A percentile compares a stretch with the other conserved stretches of the same genome.
These are phyloP conservation scores for Bombus soroeensis DNA, from an alignment of 1,140 invertebrate species.

Conservation along the genomic window DNA sequence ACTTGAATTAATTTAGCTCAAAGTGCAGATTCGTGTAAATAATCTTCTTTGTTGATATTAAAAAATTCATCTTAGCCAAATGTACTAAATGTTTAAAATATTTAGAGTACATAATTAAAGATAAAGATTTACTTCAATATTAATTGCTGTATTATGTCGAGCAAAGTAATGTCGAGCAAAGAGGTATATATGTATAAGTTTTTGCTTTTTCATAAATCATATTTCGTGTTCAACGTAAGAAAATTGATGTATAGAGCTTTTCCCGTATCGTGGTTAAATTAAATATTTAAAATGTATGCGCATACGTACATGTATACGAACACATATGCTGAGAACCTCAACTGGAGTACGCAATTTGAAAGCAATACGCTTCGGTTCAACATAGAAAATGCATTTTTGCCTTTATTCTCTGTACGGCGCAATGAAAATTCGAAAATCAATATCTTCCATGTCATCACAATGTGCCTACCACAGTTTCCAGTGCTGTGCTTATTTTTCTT, in stretches of 20 bases:
- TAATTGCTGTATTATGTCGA: not conserved
- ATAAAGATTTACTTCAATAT: not conserved
- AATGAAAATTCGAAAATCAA: conserved; percentile 70
- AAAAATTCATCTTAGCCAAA: not conserved
- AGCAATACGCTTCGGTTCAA: conserved; percentile 32
- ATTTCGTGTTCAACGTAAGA: not conserved
- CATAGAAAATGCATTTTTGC: conserved; percentile 47
- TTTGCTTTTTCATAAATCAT: not conserved
- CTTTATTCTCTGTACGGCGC: conserved; percentile 43
- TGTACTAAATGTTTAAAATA: not conserved
- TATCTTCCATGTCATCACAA: conserved; percentile 58
- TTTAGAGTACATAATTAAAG: not conserved
- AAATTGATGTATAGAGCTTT: not conserved
- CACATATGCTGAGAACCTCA: not conserved
- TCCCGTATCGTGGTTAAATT: conserved; percentile 33
- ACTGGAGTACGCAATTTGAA: conserved; percentile 35
- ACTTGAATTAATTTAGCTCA: not conserved
- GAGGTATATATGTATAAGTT: not conserved
- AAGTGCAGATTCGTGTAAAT: not conserved
- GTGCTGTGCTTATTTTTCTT: conserved; percentile 58
- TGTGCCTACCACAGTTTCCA: conserved; percentile 50
- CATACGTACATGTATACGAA: not conserved
- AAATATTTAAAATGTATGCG: conserved; percentile 52
- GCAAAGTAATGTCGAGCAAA: no score
- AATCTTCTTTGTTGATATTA: not conserved